Evolutionary conservation across 37 sponge, comb jelly and placozoan genomes (phyloP), one percentile per base, ranked within the genome.

Genomic region (Mnemiopsis leidyi): DNA sequence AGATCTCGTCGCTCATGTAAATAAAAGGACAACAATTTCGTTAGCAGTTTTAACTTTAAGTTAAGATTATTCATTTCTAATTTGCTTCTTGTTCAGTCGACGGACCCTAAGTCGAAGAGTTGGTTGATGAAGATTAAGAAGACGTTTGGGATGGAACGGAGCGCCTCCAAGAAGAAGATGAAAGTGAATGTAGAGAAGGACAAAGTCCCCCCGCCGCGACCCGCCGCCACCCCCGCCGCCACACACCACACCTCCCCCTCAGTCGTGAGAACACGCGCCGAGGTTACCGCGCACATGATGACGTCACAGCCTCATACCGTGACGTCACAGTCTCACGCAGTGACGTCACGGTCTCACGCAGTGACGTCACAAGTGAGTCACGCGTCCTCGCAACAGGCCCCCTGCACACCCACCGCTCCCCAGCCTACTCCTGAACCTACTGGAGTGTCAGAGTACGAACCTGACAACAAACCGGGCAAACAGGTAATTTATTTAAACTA

Each of bases 91-190:
- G 23, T 71, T 71, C 73, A 71, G 73, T 71, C 79, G 1, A 77
- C 79, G 18, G 79, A 77, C 32, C 79, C 79, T 34, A 77, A 77
- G 79, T 77, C 79, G 1, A 77, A 77, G 18, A 32, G 79, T 13
- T 77, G 79, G 79, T 32, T 77, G 79, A 77, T 77, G 79, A 77
- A 77, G 32, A 77, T 77, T 1, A 77, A 77, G 79, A 77, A 77
- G 32, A 77, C 79, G 3, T 32, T 77, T 18, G 79, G 79, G 20
- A 85, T 85, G 23, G 90, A 40, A 23, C 9, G 25, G 90, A 40
- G 90, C 25, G 26, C 40, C 0, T 85, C 90, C 5, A 85, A 85
- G 23, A 85, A 85, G 61, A 85, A 85, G 61, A 85, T 85, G 23
- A 85, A 85, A 85, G 90, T 40, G 36, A 77, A 77, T 77, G 79